Percentiles rank a stretch among this genome's conserved stretches.
These are phyloP conservation scores for Pangasius mekongensis DNA, from an alignment of 2,797 vertebrate genomes.

Conservation along the genomic window DNA sequence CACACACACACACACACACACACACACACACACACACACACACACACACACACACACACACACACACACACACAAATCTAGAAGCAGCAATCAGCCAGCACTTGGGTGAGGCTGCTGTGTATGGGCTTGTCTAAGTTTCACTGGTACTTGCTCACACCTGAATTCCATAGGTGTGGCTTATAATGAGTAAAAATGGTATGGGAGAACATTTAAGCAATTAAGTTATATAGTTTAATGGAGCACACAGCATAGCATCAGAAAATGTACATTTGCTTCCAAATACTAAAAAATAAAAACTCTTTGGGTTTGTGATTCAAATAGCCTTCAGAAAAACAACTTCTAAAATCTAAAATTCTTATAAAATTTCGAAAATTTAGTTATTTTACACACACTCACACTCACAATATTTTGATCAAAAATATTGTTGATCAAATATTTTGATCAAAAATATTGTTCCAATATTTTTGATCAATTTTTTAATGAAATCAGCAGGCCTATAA, in stretches of 20 bases:
- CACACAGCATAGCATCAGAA: background rate
- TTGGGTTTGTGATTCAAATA: background rate
- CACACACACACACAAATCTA: no score
- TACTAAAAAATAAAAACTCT: background rate
- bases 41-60: no score
- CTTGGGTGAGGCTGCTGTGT: background rate
- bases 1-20: no score
- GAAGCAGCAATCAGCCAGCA: background rate
- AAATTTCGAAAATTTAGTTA: no score
- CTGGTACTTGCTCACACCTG: background rate
- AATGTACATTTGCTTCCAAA: background rate
- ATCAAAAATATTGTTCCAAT: no score
- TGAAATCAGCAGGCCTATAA: no score
- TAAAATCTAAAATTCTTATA: no score
- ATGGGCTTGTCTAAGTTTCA: conserved; percentile 5
- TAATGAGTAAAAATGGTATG: background rate
- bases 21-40: no score
- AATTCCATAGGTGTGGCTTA: background rate
- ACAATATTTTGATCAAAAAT: no score
- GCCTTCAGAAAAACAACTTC: background rate
- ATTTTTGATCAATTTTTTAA: no score
- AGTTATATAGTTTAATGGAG: background rate
- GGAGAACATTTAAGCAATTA: background rate
- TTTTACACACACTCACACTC: no score
- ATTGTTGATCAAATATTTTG: no score